These are phyloP conservation scores for Pseudomyrmex cubaensis DNA, from an alignment of 1,140 invertebrate species.

Conservation along the genomic window DNA sequence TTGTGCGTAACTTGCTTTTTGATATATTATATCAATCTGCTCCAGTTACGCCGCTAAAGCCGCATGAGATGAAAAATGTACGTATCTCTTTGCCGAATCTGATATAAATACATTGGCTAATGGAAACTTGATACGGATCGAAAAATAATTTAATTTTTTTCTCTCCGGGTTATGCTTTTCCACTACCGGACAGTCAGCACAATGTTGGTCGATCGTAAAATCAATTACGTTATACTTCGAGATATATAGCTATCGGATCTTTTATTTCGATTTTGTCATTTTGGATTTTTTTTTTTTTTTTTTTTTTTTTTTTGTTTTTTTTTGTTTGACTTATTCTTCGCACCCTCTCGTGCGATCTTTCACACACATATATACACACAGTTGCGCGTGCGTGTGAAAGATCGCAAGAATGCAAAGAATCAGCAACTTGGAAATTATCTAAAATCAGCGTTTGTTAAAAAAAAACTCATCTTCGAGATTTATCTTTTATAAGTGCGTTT, in stretches of 20 bases:
- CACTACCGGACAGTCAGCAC: constrained; percentile 24
- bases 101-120: constrained; percentile 51
- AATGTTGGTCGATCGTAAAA: constrained; percentile 33
- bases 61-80: constrained; percentile 28
- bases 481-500: constrained; percentile 2
- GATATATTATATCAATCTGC: constrained; percentile 42
- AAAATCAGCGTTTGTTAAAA: background rate
- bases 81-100: constrained; percentile 32
- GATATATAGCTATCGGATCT: constrained; percentile 25
- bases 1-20: background rate
- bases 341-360: background rate
- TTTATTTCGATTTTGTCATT: constrained; percentile 39
- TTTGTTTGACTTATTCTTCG: constrained; percentile 30
- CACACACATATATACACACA: background rate
- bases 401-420: background rate
- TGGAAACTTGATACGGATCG: constrained; percentile 53
- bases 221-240: constrained; percentile 38
- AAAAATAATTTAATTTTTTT: constrained; percentile 58
- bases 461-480: background rate
- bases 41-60: constrained; percentile 13
- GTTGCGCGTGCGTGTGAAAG: background rate
- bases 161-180: background rate
- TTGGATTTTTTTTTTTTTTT: constrained; percentile 15
- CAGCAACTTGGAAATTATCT: background rate
- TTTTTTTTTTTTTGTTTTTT: constrained; percentile 19